phyloP scores from a whole-genome alignment of 1,140 invertebrate genomes.

The Drosophila pectinifera region DNA sequence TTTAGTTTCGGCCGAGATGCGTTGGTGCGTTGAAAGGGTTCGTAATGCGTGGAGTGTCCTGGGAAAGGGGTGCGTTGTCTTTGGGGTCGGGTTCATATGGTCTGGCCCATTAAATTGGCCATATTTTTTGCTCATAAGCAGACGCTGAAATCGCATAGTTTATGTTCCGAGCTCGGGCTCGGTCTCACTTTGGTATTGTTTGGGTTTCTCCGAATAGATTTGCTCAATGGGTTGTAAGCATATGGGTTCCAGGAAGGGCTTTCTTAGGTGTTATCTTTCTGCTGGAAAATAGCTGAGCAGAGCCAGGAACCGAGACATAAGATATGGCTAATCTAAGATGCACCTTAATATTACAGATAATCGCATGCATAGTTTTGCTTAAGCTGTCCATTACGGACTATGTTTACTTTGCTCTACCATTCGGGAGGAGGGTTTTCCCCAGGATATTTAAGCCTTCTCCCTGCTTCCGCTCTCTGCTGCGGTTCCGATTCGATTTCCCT shows the following conservation, averaged over 20 bases:
- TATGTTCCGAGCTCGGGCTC: constrained; percentile 13
- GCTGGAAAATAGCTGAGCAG: not conserved
- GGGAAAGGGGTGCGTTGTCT: constrained; percentile 11
- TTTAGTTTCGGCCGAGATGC: constrained; percentile 46
- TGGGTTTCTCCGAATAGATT: constrained; percentile 5
- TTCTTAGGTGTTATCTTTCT: not conserved
- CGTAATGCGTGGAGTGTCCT: constrained; percentile 13
- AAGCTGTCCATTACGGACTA: not conserved
- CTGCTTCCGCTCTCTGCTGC: not conserved
- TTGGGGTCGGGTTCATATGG: constrained; percentile 36
- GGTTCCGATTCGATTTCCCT: constrained; percentile 29
- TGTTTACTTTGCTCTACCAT: not conserved
- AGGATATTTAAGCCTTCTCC: not conserved
- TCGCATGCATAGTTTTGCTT: too few relatives aligned
- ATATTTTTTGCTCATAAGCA: constrained; percentile 55
- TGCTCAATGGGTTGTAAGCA: constrained; percentile 45
- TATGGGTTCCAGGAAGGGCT: not conserved
- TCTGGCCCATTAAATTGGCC: constrained; percentile 44
- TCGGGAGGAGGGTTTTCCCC: not conserved
- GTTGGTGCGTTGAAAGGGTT: constrained; percentile 47
- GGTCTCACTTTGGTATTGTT: constrained; percentile 1
- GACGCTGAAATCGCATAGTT: constrained; percentile 43
- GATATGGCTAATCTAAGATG: too few relatives aligned
- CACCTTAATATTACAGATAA: too few relatives aligned
- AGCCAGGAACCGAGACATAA: too few relatives aligned